Evolutionary conservation across 2,113 vertebrate genomes (phyloP), one percentile per base, ranked within the genome.

Genomic region (Bufo bufo): DNA sequence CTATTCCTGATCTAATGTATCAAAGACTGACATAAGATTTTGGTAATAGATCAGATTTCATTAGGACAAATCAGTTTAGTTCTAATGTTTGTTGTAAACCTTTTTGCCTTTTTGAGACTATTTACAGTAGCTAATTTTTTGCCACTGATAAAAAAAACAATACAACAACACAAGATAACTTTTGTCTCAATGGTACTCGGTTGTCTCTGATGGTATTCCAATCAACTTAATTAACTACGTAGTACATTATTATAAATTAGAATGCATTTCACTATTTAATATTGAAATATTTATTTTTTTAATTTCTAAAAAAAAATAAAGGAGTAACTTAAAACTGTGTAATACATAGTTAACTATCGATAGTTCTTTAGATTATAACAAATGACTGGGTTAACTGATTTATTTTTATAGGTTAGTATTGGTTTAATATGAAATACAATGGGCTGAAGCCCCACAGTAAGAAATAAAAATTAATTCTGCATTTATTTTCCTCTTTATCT

Each of bases 201-300:
- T 90, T 91, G 91, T 94, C 92, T 92, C 92, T 90, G 80, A 91
- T 91, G 93, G 90, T 93, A 93, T 90, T 89, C 92, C 93, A 92
- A 92, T 56, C 90, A 92, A 95, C 92, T 75, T 75, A 75, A 75
- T 75, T 75, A 75, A 75, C 93, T 90, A 94, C 90, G 90, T 93
- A 93, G 92, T 93, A 89, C 94, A 92, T 93, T 90, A 93, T 93
- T 90, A 85, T 95, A 93, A 94, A 92, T 95, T 92, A 95, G 95
- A 94, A 92, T 89, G 90, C 95, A 95, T 96, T 95, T 94, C 94
- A 95, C 94, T 95, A 95, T 96, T 96, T 95, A 96, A 96, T 96
- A 96, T 95, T 0, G 92, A 95, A 96, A 95, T 96, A 95, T 96
- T 95, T 96, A 96, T 96, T 96, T 96, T 96, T 96, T 96, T 96